These are phyloP conservation scores for Drosophila sproati DNA, from an alignment of 1,140 invertebrate species.

Conservation along the genomic window DNA sequence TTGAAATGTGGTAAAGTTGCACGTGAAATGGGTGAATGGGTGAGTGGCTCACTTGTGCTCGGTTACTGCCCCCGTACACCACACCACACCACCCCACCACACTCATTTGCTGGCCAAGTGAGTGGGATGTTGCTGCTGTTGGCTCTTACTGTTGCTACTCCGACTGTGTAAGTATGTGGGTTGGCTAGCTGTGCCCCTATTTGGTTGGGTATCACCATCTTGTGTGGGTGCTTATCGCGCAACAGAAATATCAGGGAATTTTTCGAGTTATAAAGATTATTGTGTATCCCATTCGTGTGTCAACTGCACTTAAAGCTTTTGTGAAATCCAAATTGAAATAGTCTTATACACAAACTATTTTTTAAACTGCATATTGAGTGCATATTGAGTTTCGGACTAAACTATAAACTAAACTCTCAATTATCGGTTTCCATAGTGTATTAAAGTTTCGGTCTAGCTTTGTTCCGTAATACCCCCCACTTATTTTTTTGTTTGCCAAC, in stretches of 20 bases:
- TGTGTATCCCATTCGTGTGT: too few relatives aligned
- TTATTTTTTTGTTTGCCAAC: slow-evolving; percentile 32
- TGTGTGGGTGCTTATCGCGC: neutral
- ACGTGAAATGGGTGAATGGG: slow-evolving; percentile 64
- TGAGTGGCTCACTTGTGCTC: slow-evolving; percentile 32
- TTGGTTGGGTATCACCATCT: neutral
- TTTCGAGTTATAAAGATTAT: too few relatives aligned
- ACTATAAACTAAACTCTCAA: too few relatives aligned
- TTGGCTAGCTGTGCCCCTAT: neutral
- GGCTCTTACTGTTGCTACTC: neutral
- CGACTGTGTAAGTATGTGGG: slow-evolving; percentile 15
- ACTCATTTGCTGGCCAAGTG: slow-evolving; percentile 11
- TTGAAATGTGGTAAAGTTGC: slow-evolving; percentile 61
- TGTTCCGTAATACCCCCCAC: neutral
- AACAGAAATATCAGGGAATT: too few relatives aligned
- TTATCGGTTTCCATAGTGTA: slow-evolving; percentile 1
- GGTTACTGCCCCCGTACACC: neutral
- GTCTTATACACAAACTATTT: too few relatives aligned
- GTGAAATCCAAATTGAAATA: too few relatives aligned
- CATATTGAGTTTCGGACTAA: too few relatives aligned
- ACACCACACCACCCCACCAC: neutral
- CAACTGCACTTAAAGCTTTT: too few relatives aligned
- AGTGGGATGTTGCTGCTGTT: slow-evolving; percentile 15
- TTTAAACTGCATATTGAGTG: too few relatives aligned
- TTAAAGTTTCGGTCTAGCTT: neutral